Evolutionary conservation across 2,113 vertebrate species (phyloP), one percentile per base, ranked within the genome.

Genomic region (Clupea harengus): DNA sequence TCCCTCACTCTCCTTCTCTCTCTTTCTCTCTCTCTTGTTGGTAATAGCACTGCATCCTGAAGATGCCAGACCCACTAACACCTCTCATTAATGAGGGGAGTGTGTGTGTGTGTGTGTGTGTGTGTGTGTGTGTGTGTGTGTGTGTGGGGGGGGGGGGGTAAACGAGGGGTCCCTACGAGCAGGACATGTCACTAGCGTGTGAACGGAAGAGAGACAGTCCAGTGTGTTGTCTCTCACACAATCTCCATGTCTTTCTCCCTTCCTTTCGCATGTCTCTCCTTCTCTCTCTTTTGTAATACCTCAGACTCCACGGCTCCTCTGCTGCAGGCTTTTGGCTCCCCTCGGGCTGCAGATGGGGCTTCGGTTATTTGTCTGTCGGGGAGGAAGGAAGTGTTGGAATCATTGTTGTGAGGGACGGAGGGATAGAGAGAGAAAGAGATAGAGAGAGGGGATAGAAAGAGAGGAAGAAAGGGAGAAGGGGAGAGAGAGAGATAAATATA

Each of bases 61-160:
- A 78, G 72, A 44, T 15, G 72, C 28, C 72, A 78, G 72, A 17
- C 72, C 72, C 32, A 39, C 72, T 39, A 39, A 78, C 72, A 78
- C 72, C 72, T 78, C 72, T 17, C 13, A 32, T 78, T 78, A 78
- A 78, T 78, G 25, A 78, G 72, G 11, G n/a, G n/a, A n/a, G n/a
- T n/a, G n/a, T n/a, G n/a, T n/a, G n/a, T n/a, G n/a, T n/a, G 28
- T 75, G 25, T 15, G 67, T 2, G 28, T 72, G 67, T 72, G 67
- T 72, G 67, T 28, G 67, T 72, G 67, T 64, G 60, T 64, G 60
- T 64, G 20, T 64, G 60, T 64, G 60, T 72, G 64, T 28, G 67
- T 10, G 25, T 10, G 67, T 10, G 67, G 28, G 13, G 13, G 32
- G 9, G 60, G 11, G 4, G 25, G 10, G 28, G 67, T 39, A 44